A percentile compares a stretch with the other conserved stretches of the same genome.
phyloP scores from a whole-genome alignment of 2,113 vertebrate species.

The Syngnathoides biaculeatus region DNA sequence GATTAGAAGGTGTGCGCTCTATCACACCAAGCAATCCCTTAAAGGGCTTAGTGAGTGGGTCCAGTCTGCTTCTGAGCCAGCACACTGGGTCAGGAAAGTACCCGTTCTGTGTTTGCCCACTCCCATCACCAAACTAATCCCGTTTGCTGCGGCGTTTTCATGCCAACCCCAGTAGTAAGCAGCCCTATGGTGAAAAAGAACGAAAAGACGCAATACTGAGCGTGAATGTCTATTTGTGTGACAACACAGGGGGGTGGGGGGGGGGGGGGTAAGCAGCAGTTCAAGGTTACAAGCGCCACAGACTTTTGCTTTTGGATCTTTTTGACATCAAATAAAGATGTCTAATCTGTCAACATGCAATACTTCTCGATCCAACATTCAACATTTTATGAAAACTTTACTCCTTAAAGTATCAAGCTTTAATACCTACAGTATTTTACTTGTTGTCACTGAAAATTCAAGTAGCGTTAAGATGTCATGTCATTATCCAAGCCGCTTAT shows the following conservation, averaged over 20 bases:
- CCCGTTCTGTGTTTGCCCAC: conserved; percentile 29
- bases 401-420: background rate
- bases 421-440: background rate
- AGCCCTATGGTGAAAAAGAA: conserved; percentile 3
- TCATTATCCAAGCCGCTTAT: too few relatives aligned
- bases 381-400: background rate
- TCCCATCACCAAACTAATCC: conserved; percentile 44
- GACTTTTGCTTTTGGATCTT: background rate
- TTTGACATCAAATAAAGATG: background rate
- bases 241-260: conserved; percentile 27
- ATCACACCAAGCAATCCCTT: conserved; percentile 58
- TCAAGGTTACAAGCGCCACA: conserved; percentile 10
- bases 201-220: conserved; percentile 11
- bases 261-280: too few relatives aligned
- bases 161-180: conserved; percentile 29
- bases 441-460: too few relatives aligned
- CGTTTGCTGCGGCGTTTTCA: conserved; percentile 41
- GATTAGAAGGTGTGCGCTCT: conserved; percentile 56
- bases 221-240: conserved; percentile 38
- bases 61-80: conserved; percentile 34
- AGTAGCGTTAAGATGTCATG: too few relatives aligned
- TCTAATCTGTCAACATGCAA: too few relatives aligned
- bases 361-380: too few relatives aligned
- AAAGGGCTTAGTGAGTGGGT: conserved; percentile 61
- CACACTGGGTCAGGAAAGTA: conserved; percentile 47